Percentiles rank a stretch among this genome's conserved stretches.
Evolutionary conservation across 2,113 vertebrate genomes (phyloP).

Genomic region (Mormoops blainvillei): DNA sequence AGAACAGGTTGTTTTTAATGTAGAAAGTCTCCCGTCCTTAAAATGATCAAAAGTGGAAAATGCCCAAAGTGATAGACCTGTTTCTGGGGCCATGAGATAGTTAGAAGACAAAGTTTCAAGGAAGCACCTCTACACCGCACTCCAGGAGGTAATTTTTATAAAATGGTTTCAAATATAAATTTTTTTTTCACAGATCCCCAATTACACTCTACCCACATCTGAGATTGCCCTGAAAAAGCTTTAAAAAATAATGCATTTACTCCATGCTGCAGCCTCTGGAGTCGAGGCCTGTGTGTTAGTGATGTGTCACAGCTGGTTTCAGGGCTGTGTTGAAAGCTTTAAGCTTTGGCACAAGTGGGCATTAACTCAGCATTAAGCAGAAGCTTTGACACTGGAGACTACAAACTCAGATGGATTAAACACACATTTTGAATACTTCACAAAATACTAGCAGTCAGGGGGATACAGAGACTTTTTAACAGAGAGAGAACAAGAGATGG

Average conservation of each 20-base stretch:
- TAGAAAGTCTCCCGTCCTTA: not conserved
- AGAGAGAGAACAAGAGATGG: not conserved
- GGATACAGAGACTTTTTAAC: not conserved
- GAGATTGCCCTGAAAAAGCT: slow-evolving; percentile 54
- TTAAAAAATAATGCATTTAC: slow-evolving; percentile 53
- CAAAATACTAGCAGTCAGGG: slow-evolving; percentile 6
- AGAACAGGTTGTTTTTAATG: not conserved
- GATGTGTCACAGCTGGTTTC: slow-evolving; percentile 69
- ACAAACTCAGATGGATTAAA: slow-evolving; percentile 65
- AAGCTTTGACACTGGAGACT: slow-evolving; percentile 47
- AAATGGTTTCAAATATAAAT: slow-evolving; percentile 64
- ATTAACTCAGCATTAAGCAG: slow-evolving; percentile 65
- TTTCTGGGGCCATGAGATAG: not conserved
- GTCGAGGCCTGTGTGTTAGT: slow-evolving; percentile 26
- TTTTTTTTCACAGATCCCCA: slow-evolving; percentile 43
- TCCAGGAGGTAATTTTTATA: slow-evolving; percentile 58
- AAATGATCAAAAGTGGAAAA: slow-evolving; percentile 40
- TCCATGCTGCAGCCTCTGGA: slow-evolving; percentile 46
- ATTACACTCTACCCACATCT: slow-evolving; percentile 34
- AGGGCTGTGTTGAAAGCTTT: slow-evolving; percentile 57
- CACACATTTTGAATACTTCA: slow-evolving; percentile 46
- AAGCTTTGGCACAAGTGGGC: slow-evolving; percentile 55
- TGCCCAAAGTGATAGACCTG: slow-evolving; percentile 59
- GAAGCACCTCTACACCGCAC: not conserved
- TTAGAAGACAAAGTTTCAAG: slow-evolving; percentile 37